Base-by-base conservation (phyloP, 2,797 vertebrate genomes). In the Sebastes alutus region DNA sequence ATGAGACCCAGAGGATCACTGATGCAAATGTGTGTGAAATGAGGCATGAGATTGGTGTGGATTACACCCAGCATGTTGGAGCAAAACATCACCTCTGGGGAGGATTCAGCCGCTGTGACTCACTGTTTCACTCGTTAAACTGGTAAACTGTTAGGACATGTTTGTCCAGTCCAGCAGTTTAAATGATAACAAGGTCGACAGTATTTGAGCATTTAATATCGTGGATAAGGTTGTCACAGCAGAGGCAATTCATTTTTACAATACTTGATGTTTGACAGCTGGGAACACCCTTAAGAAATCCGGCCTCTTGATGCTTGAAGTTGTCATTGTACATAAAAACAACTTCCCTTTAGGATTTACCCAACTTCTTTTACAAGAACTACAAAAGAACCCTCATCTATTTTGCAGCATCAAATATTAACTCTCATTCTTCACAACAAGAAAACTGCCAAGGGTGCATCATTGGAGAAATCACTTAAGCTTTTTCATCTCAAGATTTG, bases 381-480 rank as follows among this genome's bases (percentile, higher is more conserved):
- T 61, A 64, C 49, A 77, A 80, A 79, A 81, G 23, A 66, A 55
- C 16, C n/a, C 5, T 72, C 20, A 55, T 89, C 9, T 75, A n/a
- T 79, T 89, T 88, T 83, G 14, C 55, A 75, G 62, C 80, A 88
- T 86, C 35, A 87, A 88, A 89, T 74, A 83, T 78, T 7, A 83
- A 87, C 49, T 78, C 42, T 3, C 22, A 32, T 22, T 77, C 29
- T 52, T 55, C 65, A 32, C 33, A 33, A 58, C 49, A 73, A 80
- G 1, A 83, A 60, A 75, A 35, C 7, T 4, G 84, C 88, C 75
- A 35, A 0, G 7, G 83, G 91, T 80, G 77, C 55, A 75, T 68
- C 75, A 70, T 80, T 32, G 81, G 20, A 86, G 70, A 88, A 86
- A 90, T 85, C 70, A 73, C 85, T 86, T 85, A 58, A 42, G 32